phyloP scores from a whole-genome alignment of 2,797 vertebrate species.

The Takifugu ocellatus region DNA sequence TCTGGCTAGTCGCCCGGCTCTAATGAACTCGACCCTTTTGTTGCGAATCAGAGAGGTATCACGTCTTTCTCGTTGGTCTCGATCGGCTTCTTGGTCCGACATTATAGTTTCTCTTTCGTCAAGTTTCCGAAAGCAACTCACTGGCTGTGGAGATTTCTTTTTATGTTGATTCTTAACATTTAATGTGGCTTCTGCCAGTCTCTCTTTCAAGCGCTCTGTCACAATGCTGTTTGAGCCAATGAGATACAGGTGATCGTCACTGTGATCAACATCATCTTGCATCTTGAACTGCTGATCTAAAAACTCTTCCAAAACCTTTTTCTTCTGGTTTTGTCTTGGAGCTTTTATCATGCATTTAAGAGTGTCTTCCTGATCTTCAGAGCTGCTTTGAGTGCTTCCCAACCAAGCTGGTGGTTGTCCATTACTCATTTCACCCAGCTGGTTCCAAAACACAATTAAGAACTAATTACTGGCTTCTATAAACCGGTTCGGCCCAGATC shows the following conservation, averaged over 20 bases:
- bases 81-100: conserved; percentile 69
- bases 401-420: conserved; percentile 48
- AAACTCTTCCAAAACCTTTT: conserved; percentile 58
- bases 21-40: conserved; percentile 77
- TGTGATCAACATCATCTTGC: conserved; percentile 21
- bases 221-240: conserved; percentile 76
- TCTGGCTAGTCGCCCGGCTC: conserved; percentile 67
- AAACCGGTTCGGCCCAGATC: too few relatives aligned
- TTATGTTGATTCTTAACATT: conserved; percentile 82
- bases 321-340: conserved; percentile 74
- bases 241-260: conserved; percentile 50
- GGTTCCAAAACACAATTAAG: background rate
- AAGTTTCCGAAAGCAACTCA: conserved; percentile 71
- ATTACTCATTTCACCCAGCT: conserved; percentile 54
- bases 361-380: conserved; percentile 65
- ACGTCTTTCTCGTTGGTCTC: conserved; percentile 48
- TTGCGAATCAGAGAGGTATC: conserved; percentile 48
- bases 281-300: conserved; percentile 21
- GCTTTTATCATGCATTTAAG: conserved; percentile 70
- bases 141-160: conserved; percentile 68
- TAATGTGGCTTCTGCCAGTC: conserved; percentile 84
- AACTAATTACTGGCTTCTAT: too few relatives aligned
- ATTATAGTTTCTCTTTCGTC: conserved; percentile 69
- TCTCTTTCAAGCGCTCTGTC: conserved; percentile 84
- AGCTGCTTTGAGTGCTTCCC: conserved; percentile 26